A percentile compares a stretch with the other conserved stretches of the same genome.
Evolutionary conservation across 1,140 invertebrate species (phyloP).

Genomic region (Popillia japonica): DNA sequence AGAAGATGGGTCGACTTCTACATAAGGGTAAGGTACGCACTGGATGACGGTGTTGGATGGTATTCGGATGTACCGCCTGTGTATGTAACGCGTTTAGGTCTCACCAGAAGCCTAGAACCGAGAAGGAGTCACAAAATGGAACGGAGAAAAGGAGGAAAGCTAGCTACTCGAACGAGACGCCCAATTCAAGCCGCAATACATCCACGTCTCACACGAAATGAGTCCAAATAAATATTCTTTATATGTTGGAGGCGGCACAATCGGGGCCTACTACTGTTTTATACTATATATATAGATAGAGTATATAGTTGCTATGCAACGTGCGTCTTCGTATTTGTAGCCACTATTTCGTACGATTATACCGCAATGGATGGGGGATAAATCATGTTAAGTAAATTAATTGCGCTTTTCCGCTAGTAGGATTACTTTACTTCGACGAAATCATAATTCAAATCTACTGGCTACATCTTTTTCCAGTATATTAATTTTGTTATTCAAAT

Average conservation of each 20-base stretch:
- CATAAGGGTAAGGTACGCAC: slow-evolving; percentile 19
- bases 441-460: not conserved
- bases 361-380: slow-evolving; percentile 15
- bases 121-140: not conserved
- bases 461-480: not conserved
- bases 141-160: not conserved
- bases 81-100: not conserved
- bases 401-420: not conserved
- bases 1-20: slow-evolving; percentile 8
- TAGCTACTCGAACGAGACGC: slow-evolving; percentile 36
- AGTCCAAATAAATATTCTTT: slow-evolving; percentile 41
- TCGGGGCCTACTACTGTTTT: slow-evolving; percentile 28
- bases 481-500: not conserved
- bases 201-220: slow-evolving; percentile 40
- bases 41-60: slow-evolving; percentile 30
- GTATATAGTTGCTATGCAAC: slow-evolving; percentile 6
- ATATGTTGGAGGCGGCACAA: slow-evolving; percentile 35
- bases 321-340: slow-evolving; percentile 5
- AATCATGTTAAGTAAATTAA: slow-evolving; percentile 19
- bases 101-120: not conserved
- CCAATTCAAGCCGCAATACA: slow-evolving; percentile 40
- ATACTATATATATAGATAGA: slow-evolving; percentile 6
- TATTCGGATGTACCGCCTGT: slow-evolving; percentile 22
- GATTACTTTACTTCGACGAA: not conserved
- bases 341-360: slow-evolving; percentile 22